Evolutionary conservation across 2,888 invertebrate species (phyloP).

Genomic region (Calameuta pallipes): DNA sequence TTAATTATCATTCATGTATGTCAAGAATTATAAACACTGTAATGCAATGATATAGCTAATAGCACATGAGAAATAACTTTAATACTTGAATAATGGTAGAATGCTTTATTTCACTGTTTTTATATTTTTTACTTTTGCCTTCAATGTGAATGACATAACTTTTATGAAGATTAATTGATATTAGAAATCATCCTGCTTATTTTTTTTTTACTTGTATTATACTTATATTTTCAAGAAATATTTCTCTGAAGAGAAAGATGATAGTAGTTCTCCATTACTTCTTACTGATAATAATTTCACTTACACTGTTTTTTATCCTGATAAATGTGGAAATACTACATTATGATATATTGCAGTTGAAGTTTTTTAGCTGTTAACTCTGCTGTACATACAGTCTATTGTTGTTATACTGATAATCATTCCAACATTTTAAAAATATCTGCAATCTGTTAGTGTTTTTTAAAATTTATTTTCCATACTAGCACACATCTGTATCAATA

Average conservation of each 20-base stretch:
- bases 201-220: too few species aligned
- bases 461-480: not conserved
- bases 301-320: not conserved
- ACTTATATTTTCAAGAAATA: not conserved
- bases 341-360: too few species aligned
- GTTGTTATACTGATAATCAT: too few species aligned
- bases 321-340: too few species aligned
- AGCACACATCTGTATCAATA: not conserved
- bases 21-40: not conserved
- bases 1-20: not conserved
- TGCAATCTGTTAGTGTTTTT: not conserved
- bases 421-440: not conserved
- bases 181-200: too few species aligned
- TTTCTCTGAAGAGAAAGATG: not conserved
- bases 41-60: not conserved
- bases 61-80: not conserved
- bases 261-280: not conserved
- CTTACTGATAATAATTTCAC: not conserved
- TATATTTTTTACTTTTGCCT: not conserved
- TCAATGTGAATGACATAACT: not conserved
- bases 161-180: too few species aligned
- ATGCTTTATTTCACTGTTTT: not conserved
- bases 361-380: too few species aligned
- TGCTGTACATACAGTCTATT: too few species aligned
- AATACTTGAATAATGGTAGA: not conserved